Evolutionary conservation across 2,113 vertebrate genomes (phyloP).

Genomic region (Poicephalus gulielmi): DNA sequence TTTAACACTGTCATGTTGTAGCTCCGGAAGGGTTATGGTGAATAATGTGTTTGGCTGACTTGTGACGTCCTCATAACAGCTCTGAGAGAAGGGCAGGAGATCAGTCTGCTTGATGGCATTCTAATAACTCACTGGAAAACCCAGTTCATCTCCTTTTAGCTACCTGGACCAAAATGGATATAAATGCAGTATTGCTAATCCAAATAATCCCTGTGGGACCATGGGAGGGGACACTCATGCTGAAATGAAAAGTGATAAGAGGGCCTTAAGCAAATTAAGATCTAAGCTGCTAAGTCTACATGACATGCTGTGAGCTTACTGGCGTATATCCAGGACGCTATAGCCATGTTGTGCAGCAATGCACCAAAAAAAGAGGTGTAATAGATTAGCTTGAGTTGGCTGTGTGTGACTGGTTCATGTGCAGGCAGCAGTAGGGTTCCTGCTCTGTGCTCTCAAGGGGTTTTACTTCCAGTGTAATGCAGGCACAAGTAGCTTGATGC

Average conservation of each 20-base stretch:
- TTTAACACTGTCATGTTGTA: not conserved
- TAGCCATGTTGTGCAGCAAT: not conserved
- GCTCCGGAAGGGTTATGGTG: not conserved
- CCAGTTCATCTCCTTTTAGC: not conserved
- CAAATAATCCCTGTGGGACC: not conserved
- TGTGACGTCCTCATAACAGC: not conserved
- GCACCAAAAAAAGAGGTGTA: not conserved
- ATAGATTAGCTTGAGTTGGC: not conserved
- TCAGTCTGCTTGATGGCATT: not conserved
- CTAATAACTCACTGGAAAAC: not conserved
- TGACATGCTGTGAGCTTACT: not conserved
- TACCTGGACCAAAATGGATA: not conserved
- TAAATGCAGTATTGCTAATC: not conserved
- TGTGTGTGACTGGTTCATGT: fast-evolving
- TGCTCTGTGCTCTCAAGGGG: not conserved
- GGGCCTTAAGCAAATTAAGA: not conserved
- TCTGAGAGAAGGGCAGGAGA: not conserved
- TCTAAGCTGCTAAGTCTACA: not conserved
- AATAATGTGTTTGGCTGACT: not conserved
- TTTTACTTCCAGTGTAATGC: not conserved
- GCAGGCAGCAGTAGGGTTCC: not conserved
- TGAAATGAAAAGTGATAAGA: not conserved
- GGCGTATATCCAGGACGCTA: not conserved
- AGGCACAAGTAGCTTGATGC: not conserved
- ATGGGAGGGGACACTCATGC: not conserved